Evolutionary conservation across 2,888 invertebrate species (phyloP).

Genomic region (Netelia melanura): DNA sequence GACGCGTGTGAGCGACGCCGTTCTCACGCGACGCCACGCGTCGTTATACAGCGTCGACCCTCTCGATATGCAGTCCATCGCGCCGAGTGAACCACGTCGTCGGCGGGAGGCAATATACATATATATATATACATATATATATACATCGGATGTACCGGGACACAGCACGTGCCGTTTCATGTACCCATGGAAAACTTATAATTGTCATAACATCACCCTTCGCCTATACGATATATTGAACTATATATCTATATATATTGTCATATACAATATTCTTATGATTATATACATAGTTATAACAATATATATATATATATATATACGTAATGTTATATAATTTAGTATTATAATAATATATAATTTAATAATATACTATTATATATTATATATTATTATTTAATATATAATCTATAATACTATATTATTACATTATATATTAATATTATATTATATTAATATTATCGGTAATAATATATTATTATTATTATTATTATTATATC

Average conservation of each 20-base stretch:
- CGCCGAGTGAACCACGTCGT: constrained; percentile 52
- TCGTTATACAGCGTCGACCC: constrained; percentile 64
- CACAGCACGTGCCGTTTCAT: constrained; percentile 78
- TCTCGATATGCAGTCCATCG: constrained; percentile 58
- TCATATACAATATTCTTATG: too few species aligned
- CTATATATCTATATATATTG: constrained; percentile 10
- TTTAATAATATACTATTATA: too few species aligned
- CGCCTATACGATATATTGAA: constrained; percentile 29
- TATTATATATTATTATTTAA: too few species aligned
- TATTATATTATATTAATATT: too few species aligned
- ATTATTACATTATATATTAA: too few species aligned
- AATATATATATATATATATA: neutral
- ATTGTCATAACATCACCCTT: constrained; percentile 82
- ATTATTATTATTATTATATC: too few species aligned
- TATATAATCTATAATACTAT: too few species aligned
- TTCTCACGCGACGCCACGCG: constrained; percentile 83
- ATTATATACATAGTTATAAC: neutral
- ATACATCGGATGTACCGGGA: constrained; percentile 39
- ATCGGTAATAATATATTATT: too few species aligned
- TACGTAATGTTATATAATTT: too few species aligned
- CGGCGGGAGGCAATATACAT: constrained; percentile 27
- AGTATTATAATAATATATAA: too few species aligned
- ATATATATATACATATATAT: constrained; percentile 12
- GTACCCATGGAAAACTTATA: constrained; percentile 81
- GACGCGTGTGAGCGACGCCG: constrained; percentile 83